These are phyloP conservation scores for Leucozona laternaria DNA, from an alignment of 2,888 invertebrate genomes.

Conservation along the genomic window DNA sequence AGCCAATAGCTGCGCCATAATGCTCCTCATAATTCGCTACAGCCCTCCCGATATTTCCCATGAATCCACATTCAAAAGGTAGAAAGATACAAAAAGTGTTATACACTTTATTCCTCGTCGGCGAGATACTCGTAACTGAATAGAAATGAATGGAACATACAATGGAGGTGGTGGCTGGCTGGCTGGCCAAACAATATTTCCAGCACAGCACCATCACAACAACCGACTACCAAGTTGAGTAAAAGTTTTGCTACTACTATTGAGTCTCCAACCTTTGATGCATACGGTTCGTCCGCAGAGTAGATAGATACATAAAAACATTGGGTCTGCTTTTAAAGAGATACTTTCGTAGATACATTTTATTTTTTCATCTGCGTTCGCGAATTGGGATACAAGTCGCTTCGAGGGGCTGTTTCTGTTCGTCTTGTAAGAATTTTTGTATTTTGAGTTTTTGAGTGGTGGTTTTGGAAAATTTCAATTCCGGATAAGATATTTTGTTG, in stretches of 20 bases:
- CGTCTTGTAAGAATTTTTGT: constrained; percentile 6
- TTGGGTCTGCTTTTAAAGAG: constrained; percentile 41
- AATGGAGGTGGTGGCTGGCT: constrained; percentile 40
- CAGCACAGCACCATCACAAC: constrained; percentile 1
- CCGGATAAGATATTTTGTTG: background rate
- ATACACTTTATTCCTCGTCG: constrained; percentile 55
- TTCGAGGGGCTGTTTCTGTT: constrained; percentile 21
- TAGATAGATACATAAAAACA: constrained; percentile 2
- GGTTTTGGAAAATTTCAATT: constrained; percentile 12
- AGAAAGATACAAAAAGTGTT: constrained; percentile 35
- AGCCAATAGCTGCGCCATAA: constrained; percentile 55
- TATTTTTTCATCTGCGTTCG: constrained; percentile 38
- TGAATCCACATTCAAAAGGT: constrained; percentile 28
- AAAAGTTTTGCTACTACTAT: constrained; percentile 76
- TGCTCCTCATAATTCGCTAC: constrained; percentile 31
- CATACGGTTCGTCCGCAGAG: constrained; percentile 79
- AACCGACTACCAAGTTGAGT: constrained; percentile 49
- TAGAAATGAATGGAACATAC: constrained; percentile 56
- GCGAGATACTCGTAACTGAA: constrained; percentile 60
- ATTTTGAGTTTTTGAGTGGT: constrained; percentile 5
- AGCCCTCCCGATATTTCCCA: constrained; percentile 7
- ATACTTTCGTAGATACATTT: constrained; percentile 55
- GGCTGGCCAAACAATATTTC: constrained; percentile 51
- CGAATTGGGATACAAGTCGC: constrained; percentile 53
- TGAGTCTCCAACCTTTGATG: constrained; percentile 82